These are phyloP conservation scores for Hemicentrotus pulcherrimus DNA, from an alignment of 35 echinoderm and acorn worm species.

Conservation along the genomic window DNA sequence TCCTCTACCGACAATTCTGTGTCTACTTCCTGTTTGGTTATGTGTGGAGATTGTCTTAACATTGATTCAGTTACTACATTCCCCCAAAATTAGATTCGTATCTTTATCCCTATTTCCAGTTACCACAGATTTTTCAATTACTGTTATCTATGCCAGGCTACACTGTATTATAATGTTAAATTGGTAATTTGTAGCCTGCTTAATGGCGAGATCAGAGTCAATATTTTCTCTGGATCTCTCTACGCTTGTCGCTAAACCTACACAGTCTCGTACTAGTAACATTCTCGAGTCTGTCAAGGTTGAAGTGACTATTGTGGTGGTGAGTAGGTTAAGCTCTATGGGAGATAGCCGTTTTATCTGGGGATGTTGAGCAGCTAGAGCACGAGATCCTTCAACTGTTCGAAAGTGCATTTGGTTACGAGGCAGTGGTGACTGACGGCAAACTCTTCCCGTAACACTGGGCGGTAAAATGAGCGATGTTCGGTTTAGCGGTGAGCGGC, in stretches of 20 bases:
- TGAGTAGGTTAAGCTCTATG: not conserved
- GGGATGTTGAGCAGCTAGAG: not conserved
- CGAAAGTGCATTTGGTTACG: not conserved
- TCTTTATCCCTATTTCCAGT: not conserved
- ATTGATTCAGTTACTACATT: not conserved
- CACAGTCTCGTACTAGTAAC: not conserved
- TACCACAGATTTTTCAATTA: not conserved
- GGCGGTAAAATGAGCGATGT: not conserved
- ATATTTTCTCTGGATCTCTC: not conserved
- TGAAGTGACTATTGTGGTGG: not conserved
- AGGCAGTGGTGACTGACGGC: not conserved
- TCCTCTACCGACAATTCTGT: no score
- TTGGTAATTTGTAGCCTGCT: not conserved
- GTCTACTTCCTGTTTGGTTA: no score
- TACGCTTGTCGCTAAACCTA: not conserved
- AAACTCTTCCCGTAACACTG: not conserved
- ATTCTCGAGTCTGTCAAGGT: not conserved
- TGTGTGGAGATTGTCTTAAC: not conserved
- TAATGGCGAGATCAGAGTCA: not conserved
- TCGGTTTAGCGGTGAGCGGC: not conserved
- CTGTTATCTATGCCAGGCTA: not conserved
- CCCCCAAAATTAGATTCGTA: no score
- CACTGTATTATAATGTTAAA: not conserved
- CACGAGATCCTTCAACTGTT: conserved; percentile 9
- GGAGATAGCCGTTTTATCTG: not conserved